phyloP scores from a whole-genome alignment of 2,888 invertebrate species.

The Acrobasis consociella region DNA sequence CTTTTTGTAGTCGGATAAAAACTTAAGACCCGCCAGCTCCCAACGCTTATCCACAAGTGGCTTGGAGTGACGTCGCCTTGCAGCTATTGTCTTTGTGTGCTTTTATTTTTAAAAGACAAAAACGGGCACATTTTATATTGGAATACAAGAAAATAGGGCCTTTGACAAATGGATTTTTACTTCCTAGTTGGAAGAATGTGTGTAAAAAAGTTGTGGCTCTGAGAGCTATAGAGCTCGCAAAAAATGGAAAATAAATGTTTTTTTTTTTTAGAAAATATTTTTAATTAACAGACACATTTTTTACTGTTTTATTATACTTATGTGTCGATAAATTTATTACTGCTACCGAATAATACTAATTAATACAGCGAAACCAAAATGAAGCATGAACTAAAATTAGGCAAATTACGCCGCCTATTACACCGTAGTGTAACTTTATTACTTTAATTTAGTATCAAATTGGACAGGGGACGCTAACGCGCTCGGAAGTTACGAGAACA shows the following conservation, averaged over 20 bases:
- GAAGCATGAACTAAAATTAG: background rate
- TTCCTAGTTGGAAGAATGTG: too few species aligned
- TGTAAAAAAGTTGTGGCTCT: too few species aligned
- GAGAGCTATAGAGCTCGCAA: too few species aligned
- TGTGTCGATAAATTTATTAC: too few species aligned
- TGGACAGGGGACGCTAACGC: too few species aligned
- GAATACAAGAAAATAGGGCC: background rate
- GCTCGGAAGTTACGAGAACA: too few species aligned
- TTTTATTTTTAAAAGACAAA: constrained; percentile 1
- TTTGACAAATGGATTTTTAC: background rate
- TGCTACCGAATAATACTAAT: too few species aligned
- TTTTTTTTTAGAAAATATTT: too few species aligned
- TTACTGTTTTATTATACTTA: too few species aligned
- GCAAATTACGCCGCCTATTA: constrained; percentile 1
- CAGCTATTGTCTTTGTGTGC: constrained; percentile 5
- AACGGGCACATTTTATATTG: too few species aligned
- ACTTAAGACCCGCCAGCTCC: background rate
- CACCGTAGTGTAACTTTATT: background rate
- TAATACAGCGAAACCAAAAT: background rate
- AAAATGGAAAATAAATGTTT: too few species aligned
- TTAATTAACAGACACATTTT: too few species aligned
- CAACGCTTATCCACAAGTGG: constrained; percentile 13
- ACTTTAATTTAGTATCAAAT: background rate
- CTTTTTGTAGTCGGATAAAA: constrained; percentile 1
- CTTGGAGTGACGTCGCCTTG: constrained; percentile 11